Conservation (phyloP, 2,797 vertebrate genomes). For the Sebastes elongatus region DNA sequence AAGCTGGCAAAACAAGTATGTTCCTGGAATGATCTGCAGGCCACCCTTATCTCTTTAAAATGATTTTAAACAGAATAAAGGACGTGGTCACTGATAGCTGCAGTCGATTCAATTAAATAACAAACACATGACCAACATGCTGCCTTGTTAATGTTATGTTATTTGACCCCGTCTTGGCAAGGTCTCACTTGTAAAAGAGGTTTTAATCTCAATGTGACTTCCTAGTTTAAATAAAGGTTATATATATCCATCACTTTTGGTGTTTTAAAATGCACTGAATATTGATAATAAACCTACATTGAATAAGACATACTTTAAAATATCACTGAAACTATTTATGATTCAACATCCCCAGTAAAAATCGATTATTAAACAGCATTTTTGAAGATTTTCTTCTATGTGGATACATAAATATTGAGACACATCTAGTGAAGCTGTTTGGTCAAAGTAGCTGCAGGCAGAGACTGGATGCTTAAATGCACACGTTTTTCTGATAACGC, state of each 20-base stretch:
- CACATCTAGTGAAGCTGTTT: constrained; percentile 1
- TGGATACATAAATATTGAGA: constrained; percentile 9
- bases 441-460: constrained; percentile 9
- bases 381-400: neutral
- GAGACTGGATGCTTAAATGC: neutral
- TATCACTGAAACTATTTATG: neutral
- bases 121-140: too few relatives aligned
- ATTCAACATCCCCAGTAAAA: neutral
- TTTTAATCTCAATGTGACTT: too few relatives aligned
- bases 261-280: neutral
- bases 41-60: too few relatives aligned
- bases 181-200: too few relatives aligned
- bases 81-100: too few relatives aligned
- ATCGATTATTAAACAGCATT: neutral
- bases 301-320: neutral
- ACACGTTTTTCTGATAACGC: constrained; percentile 6
- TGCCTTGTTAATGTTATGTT: too few relatives aligned
- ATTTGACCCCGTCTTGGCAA: too few relatives aligned
- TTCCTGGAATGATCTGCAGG: too few relatives aligned
- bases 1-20: too few relatives aligned
- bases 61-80: too few relatives aligned
- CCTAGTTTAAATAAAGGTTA: too few relatives aligned
- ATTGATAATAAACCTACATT: neutral
- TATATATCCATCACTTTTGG: neutral
- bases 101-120: too few relatives aligned